Evolutionary conservation across 2,888 invertebrate genomes (phyloP).

Genomic region (Sepioteuthis lessoniana): DNA sequence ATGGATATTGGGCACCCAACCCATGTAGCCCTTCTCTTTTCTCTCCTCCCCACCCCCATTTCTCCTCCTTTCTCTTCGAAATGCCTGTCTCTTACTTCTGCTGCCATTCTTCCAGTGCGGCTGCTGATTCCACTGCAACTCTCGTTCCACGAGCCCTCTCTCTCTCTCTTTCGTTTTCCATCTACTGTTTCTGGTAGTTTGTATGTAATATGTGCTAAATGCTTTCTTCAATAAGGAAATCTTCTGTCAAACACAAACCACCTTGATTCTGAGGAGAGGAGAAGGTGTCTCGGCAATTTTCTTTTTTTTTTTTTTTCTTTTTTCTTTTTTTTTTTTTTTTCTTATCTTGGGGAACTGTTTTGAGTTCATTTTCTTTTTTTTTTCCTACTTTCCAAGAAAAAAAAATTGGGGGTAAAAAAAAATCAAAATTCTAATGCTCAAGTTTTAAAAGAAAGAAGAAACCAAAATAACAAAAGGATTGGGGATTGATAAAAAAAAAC

Average conservation of each 20-base stretch:
- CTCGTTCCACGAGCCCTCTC: not conserved
- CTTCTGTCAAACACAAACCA: slow-evolving; percentile 2
- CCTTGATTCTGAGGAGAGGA: not conserved
- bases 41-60: not conserved
- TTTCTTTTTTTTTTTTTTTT: too few relatives aligned
- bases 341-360: too few relatives aligned
- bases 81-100: not conserved
- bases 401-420: too few relatives aligned
- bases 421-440: too few relatives aligned
- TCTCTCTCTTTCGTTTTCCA: not conserved
- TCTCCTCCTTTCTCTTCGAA: not conserved
- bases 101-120: not conserved
- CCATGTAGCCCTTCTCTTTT: not conserved
- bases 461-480: too few relatives aligned
- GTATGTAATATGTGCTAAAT: slow-evolving; percentile 6
- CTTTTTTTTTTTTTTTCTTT: too few relatives aligned
- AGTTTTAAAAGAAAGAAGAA: too few relatives aligned
- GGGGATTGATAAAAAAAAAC: too few relatives aligned
- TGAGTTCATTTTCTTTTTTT: too few relatives aligned
- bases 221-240: not conserved
- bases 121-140: slow-evolving; percentile 23
- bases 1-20: not conserved
- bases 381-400: too few relatives aligned
- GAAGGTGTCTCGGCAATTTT: not conserved
- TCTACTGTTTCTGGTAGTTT: not conserved